phyloP scores from a whole-genome alignment of 64 coral and sea anemone genomes.

The Pocillopora verrucosa region DNA sequence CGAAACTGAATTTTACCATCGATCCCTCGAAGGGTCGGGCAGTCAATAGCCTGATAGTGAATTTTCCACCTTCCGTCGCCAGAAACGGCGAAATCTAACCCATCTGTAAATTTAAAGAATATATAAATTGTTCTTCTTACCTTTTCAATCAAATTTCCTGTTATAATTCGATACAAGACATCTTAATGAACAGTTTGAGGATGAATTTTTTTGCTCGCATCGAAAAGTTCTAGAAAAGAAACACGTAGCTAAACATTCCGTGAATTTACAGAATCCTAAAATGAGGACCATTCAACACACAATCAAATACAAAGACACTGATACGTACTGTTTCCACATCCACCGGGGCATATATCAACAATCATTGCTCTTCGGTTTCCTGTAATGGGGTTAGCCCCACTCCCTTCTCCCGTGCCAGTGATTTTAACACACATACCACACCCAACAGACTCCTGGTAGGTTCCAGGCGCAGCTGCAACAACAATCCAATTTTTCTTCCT shows the following conservation, averaged over 20 bases:
- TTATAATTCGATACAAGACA: neutral
- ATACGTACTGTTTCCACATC: conserved; percentile 67
- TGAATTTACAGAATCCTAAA: neutral
- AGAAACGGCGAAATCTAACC: conserved; percentile 50
- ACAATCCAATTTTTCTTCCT: conserved; percentile 65
- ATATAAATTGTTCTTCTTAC: too few species aligned
- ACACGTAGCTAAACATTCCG: too few species aligned
- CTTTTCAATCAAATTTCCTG: too few species aligned
- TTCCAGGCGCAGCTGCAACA: conserved; percentile 55
- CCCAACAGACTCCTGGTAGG: conserved; percentile 63
- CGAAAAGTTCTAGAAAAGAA: too few species aligned
- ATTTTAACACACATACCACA: conserved; percentile 92
- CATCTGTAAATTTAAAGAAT: conserved; percentile 22
- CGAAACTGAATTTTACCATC: conserved; percentile 62
- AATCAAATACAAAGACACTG: neutral
- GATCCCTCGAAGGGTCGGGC: conserved; percentile 56
- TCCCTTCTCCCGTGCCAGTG: conserved; percentile 47
- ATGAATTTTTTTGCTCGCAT: too few species aligned
- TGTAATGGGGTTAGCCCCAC: conserved; percentile 30
- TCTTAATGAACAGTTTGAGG: neutral
- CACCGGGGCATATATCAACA: conserved; percentile 54
- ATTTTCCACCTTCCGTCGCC: conserved; percentile 80
- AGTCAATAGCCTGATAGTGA: conserved; percentile 64
- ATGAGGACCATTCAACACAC: neutral
- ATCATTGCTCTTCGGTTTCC: conserved; percentile 62